Evolutionary conservation across 2,888 invertebrate genomes (phyloP), one percentile per base, ranked within the genome.

Genomic region (Apotomis betuletana): DNA sequence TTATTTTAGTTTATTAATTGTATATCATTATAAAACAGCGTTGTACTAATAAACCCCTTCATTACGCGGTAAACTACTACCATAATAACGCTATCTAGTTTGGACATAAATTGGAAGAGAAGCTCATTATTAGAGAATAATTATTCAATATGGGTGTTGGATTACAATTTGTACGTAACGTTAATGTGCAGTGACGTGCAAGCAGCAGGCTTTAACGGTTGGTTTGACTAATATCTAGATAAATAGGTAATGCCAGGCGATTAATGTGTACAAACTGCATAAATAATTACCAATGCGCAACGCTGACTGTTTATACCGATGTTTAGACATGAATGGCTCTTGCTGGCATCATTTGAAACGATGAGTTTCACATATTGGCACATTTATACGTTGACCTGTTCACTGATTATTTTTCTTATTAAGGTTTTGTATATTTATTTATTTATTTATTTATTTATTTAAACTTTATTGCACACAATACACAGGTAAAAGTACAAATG

Each of bases 231-330:
- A 87, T 83, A 79, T 78, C 74, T 77, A 77, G 76, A 75, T 77
- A 78, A 79, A 80, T 80, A 80, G 80, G 80, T 84, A 81, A 83
- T 83, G 80, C 78, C 70, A 65, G 61, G 74, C 83, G 78, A 86
- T 83, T 85, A 85, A 84, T 85, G 82, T 83, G 75, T 79, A 81
- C 84, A 81, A 81, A 82, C 82, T 83, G 82, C 82, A 84, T 86
- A 81, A 83, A 82, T 84, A 79, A 85, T 84, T 76, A 77, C 76
- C 76, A 75, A 78, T 65, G 55, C 27, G 41, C 46, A 27, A 55
- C 65, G 65, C 36, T 27, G 8, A 6, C 8, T 44, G 44, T 65
- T 57, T 52, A 51, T 67, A 58, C 51, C 6, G 15, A 67, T 51
- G 51, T 67, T 58, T 58, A 46, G 58, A 58, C 64, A 44, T 41